These are phyloP conservation scores for Enteromius treurensis DNA, from an alignment of 2,797 vertebrate species.

Conservation along the genomic window DNA sequence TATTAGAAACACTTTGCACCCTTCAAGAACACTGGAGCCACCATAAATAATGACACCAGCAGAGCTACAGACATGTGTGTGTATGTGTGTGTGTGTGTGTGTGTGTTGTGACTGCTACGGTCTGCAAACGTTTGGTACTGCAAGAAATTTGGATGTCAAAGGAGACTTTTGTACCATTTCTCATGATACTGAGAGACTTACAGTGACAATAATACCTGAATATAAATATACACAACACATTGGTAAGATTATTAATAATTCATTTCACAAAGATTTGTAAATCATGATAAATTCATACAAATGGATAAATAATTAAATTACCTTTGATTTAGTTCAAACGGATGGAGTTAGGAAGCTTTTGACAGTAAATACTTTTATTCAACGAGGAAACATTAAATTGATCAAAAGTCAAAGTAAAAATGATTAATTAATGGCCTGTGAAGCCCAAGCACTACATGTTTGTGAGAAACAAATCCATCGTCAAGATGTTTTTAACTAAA, in stretches of 20 bases:
- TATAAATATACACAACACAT: neutral
- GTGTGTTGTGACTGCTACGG: conserved; percentile 9
- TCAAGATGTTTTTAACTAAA: neutral
- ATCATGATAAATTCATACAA: neutral
- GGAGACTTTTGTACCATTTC: neutral
- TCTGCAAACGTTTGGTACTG: neutral
- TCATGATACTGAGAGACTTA: neutral
- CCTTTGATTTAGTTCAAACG: neutral
- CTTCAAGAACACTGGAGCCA: conserved; percentile 77
- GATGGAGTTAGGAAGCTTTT: neutral
- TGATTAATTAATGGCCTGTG: neutral
- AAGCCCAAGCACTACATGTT: neutral
- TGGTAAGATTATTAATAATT: neutral
- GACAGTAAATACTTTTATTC: neutral
- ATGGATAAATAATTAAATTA: neutral
- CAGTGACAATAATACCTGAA: neutral
- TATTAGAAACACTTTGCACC: conserved; percentile 83
- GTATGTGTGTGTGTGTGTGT: conserved; percentile 17
- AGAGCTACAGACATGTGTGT: conserved; percentile 46
- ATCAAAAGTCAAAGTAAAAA: neutral
- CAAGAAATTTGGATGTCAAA: conserved; percentile 5
- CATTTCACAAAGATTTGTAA: neutral
- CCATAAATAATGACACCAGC: conserved; percentile 78
- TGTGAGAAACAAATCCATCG: neutral
- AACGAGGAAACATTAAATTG: neutral